phyloP scores from a whole-genome alignment of 2,113 vertebrate genomes.

The Chloebia gouldiae region DNA sequence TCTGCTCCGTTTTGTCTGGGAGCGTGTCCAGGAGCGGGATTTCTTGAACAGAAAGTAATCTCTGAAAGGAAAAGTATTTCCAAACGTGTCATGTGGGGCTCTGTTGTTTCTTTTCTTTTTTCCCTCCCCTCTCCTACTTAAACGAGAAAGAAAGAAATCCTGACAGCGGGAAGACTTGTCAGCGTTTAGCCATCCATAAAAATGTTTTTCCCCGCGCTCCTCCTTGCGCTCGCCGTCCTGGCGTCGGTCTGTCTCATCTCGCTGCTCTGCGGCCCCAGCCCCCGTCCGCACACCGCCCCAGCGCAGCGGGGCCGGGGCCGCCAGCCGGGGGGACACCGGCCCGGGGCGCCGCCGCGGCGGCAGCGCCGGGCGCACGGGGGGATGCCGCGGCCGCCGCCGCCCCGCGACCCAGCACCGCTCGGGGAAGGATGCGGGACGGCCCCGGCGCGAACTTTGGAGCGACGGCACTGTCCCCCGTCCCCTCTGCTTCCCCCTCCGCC shows the following conservation, averaged over 20 bases:
- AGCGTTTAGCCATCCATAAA: slow-evolving; percentile 58
- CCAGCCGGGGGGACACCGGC: neutral
- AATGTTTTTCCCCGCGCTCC: slow-evolving; percentile 30
- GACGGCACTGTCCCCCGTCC: neutral
- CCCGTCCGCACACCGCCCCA: slow-evolving; percentile 22
- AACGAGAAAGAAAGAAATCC: neutral
- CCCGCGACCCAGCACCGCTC: neutral
- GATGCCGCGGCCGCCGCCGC: neutral
- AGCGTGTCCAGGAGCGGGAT: neutral
- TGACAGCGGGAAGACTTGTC: slow-evolving; percentile 39
- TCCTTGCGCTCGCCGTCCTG: slow-evolving; percentile 67
- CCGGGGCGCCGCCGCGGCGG: neutral
- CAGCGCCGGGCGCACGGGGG: neutral
- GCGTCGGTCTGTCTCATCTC: slow-evolving; percentile 76
- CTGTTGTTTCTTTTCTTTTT: neutral
- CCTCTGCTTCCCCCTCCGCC: neutral
- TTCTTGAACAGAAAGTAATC: slow-evolving; percentile 18
- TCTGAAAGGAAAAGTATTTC: slow-evolving; percentile 30
- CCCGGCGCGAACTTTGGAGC: neutral
- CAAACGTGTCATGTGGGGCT: neutral
- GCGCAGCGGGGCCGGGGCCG: neutral
- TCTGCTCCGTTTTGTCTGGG: neutral
- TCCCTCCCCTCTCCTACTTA: neutral
- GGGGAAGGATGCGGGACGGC: neutral
- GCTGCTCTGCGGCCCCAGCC: slow-evolving; percentile 13